phyloP scores from a whole-genome alignment of 2,797 vertebrate genomes.

The Epinephelus awoara region DNA sequence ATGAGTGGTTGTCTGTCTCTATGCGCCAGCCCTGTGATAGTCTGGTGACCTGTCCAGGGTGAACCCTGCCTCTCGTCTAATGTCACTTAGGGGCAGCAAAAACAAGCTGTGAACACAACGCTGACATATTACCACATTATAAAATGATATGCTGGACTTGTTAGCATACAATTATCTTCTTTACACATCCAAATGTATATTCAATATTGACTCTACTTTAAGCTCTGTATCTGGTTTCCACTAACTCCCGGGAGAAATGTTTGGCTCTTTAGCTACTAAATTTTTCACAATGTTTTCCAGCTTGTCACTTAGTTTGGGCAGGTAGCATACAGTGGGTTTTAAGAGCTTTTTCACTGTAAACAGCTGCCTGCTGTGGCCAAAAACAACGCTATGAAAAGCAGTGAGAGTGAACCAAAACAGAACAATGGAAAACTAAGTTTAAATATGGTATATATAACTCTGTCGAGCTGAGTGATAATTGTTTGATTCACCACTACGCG shows the following conservation, averaged over 20 bases:
- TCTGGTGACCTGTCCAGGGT: no score
- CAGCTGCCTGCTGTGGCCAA: background rate
- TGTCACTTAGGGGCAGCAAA: background rate
- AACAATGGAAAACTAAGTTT: background rate
- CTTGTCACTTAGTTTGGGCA: background rate
- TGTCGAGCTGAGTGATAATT: background rate
- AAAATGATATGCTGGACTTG: background rate
- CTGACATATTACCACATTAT: background rate
- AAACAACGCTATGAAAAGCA: background rate
- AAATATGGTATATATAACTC: background rate
- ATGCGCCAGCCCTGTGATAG: no score
- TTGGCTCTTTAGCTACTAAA: background rate
- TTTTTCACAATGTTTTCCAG: background rate
- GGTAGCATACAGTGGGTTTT: background rate
- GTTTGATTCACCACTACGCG: background rate
- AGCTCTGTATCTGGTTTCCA: background rate
- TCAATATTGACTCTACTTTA: background rate
- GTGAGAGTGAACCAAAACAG: background rate
- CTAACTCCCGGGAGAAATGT: constrained; percentile 4
- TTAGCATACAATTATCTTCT: background rate
- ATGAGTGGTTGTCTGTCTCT: no score
- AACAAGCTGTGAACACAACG: background rate
- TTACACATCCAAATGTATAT: background rate
- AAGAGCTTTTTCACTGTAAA: background rate
- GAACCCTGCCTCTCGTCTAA: no score